A percentile compares a stretch with the other conserved stretches of the same genome.
Evolutionary conservation across 1,140 invertebrate genomes (phyloP).

Genomic region (Belonocnema kinseyi): DNA sequence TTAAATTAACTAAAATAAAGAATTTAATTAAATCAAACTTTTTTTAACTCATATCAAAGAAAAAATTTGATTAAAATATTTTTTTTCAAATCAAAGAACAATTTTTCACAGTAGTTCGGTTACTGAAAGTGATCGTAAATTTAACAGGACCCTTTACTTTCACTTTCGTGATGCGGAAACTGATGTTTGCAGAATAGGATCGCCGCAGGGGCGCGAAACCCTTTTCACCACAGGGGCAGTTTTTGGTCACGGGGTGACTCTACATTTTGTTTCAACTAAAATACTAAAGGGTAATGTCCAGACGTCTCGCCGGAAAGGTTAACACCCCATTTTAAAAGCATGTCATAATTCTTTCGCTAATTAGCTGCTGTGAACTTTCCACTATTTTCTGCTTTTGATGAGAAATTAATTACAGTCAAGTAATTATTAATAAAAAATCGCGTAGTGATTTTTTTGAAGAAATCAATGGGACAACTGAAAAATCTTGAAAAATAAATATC

Average conservation of each 20-base stretch:
- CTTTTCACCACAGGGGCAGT: background rate
- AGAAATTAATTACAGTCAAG: background rate
- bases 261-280: background rate
- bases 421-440: background rate
- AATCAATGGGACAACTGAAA: background rate
- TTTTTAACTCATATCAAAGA: too few relatives aligned
- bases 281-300: constrained; percentile 1
- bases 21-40: too few relatives aligned
- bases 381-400: background rate
- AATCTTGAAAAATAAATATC: too few relatives aligned
- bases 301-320: constrained; percentile 1
- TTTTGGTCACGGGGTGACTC: background rate
- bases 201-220: background rate
- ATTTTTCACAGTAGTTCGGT: too few relatives aligned
- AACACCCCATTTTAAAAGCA: constrained; percentile 11
- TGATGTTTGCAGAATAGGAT: background rate
- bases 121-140: too few relatives aligned
- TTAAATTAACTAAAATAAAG: too few relatives aligned
- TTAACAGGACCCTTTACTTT: background rate
- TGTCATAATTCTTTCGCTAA: constrained; percentile 11
- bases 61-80: too few relatives aligned
- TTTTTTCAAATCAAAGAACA: too few relatives aligned
- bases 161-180: background rate
- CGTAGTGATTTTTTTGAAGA: background rate
- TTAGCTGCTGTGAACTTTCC: too few relatives aligned